Evolutionary conservation across 2,797 vertebrate genomes (phyloP).

Genomic region (Myotis vivesi): DNA sequence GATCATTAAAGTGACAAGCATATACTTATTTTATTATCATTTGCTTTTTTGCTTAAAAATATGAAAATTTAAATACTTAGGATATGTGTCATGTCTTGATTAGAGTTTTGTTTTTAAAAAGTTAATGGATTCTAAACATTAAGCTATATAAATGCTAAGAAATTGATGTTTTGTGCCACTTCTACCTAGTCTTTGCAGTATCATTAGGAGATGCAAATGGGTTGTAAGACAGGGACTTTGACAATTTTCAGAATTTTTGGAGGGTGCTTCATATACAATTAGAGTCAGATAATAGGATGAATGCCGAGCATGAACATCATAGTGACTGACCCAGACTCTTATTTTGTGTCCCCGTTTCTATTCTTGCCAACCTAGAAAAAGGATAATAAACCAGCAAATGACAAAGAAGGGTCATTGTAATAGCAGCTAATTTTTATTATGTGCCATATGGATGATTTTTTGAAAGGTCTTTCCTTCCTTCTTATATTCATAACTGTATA

Average conservation of each 20-base stretch:
- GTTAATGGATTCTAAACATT: background rate
- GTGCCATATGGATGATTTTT: background rate
- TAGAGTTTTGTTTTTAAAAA: background rate
- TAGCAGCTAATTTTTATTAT: constrained; percentile 7
- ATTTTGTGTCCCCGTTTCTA: background rate
- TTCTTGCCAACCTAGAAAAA: constrained; percentile 7
- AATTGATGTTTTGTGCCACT: background rate
- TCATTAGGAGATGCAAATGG: background rate
- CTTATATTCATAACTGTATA: background rate
- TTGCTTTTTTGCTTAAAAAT: background rate
- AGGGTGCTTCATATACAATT: background rate
- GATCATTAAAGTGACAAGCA: background rate
- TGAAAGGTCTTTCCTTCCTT: background rate
- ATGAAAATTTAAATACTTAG: background rate
- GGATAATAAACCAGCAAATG: constrained; percentile 21
- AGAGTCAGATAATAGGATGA: constrained; percentile 14
- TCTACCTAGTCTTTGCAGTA: background rate
- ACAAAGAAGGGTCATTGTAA: constrained; percentile 3
- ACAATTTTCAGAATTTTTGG: background rate
- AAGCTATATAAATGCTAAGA: background rate
- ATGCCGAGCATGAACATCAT: background rate
- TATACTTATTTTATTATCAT: background rate
- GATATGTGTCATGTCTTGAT: background rate
- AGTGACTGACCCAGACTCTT: background rate
- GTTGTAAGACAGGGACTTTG: background rate